Percentiles rank a stretch among this genome's conserved stretches.
Conservation (phyloP, 2,888 invertebrate species). For the Tetramorium bicarinatum region DNA sequence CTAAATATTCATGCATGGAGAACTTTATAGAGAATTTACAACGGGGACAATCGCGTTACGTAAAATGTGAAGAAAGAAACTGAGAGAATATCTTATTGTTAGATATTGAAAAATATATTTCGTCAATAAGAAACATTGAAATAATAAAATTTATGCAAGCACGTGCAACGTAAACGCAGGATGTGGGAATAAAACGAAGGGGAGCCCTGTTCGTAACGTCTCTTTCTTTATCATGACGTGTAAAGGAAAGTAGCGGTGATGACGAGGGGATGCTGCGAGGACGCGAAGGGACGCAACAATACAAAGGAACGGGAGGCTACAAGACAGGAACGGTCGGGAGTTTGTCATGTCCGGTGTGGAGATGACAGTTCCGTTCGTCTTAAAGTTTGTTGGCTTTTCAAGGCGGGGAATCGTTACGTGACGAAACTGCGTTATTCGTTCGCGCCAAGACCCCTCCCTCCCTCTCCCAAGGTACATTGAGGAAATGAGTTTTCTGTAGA, state of each 20-base stretch:
- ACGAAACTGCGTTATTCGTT: constrained; percentile 80
- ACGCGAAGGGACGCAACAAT: constrained; percentile 44
- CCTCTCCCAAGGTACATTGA: constrained; percentile 29
- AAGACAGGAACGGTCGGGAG: constrained; percentile 75
- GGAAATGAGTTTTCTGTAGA: constrained; percentile 79
- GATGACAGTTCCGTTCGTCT: constrained; percentile 83
- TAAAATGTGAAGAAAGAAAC: background rate
- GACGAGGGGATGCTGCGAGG: constrained; percentile 41
- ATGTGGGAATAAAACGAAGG: constrained; percentile 4
- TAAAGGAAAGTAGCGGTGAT: constrained; percentile 39
- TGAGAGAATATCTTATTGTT: background rate
- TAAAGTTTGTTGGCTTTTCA: constrained; percentile 81
- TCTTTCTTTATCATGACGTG: constrained; percentile 46
- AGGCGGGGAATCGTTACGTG: constrained; percentile 80
- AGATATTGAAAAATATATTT: constrained; percentile 14
- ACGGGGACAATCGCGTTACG: background rate
- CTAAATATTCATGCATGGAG: background rate
- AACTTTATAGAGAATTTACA: background rate
- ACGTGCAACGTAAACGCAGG: constrained; percentile 34
- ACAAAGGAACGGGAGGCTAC: constrained; percentile 54
- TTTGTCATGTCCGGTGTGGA: constrained; percentile 84
- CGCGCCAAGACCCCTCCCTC: constrained; percentile 26
- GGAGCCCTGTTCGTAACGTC: constrained; percentile 11
- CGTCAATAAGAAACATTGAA: background rate
- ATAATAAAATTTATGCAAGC: background rate